Percentiles rank a stretch among this genome's conserved stretches.
Evolutionary conservation across 2,888 invertebrate species (phyloP).

Genomic region (Heliconius hortense): DNA sequence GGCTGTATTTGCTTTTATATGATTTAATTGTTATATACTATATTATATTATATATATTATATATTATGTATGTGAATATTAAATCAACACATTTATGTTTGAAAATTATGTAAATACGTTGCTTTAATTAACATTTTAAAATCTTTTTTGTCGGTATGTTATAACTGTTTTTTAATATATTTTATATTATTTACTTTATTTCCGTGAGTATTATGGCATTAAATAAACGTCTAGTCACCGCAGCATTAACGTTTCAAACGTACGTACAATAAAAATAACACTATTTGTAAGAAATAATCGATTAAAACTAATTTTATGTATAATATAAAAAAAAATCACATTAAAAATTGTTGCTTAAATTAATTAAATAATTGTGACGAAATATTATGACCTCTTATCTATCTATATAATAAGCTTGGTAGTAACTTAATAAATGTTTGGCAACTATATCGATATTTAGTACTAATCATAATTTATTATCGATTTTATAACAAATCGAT

Average conservation of each 20-base stretch:
- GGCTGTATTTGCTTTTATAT: no score
- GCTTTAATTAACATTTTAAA: constrained; percentile 1
- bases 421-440: constrained; percentile 4
- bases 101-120: constrained; percentile 13
- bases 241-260: constrained; percentile 54
- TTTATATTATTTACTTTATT: not conserved
- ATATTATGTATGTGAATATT: no score
- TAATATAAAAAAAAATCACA: not conserved
- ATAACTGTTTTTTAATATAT: constrained; percentile 10
- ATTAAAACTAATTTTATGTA: not conserved
- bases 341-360: not conserved
- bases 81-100: not conserved
- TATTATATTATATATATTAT: no score
- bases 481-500: constrained; percentile 14
- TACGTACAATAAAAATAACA: constrained; percentile 2
- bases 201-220: constrained; percentile 39
- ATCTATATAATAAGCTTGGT: constrained; percentile 6
- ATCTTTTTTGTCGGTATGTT: constrained; percentile 2
- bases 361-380: constrained; percentile 2
- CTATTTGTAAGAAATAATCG: constrained; percentile 28
- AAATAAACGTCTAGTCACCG: constrained; percentile 70
- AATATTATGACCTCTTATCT: constrained; percentile 3
- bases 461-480: not conserved
- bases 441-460: constrained; percentile 16
- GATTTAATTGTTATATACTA: no score